A percentile compares a stretch with the other conserved stretches of the same genome.
Conservation (phyloP, 1,140 invertebrate species). For the Drosophila quadrilineata region DNA sequence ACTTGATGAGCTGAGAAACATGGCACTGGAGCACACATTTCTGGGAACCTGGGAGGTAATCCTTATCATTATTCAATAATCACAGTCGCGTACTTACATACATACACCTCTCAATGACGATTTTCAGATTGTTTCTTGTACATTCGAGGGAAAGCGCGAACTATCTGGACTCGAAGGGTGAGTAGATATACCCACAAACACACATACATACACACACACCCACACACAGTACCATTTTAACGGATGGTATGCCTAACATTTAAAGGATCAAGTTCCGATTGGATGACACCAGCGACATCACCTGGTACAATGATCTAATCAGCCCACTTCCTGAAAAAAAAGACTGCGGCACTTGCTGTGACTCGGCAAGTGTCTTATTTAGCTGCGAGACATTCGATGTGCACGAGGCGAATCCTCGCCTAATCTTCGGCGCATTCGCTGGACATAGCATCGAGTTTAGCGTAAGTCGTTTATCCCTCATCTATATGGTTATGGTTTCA, state of each 20-base stretch:
- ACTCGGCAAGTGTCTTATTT: constrained; percentile 83
- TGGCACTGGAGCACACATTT: constrained; percentile 67
- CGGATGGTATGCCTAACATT: no score
- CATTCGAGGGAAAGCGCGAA: constrained; percentile 68
- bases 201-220: neutral
- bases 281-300: constrained; percentile 86
- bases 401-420: constrained; percentile 78
- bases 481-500: no score
- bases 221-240: no score
- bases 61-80: neutral
- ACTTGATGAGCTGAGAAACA: no score
- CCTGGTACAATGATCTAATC: constrained; percentile 83
- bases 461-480: constrained; percentile 80
- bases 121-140: constrained; percentile 68
- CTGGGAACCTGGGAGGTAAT: constrained; percentile 77
- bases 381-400: constrained; percentile 87
- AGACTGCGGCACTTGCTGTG: constrained; percentile 65
- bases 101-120: no score
- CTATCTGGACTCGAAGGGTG: constrained; percentile 71
- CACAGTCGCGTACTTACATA: neutral
- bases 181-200: neutral
- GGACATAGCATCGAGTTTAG: constrained; percentile 87
- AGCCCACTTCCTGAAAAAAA: constrained; percentile 82
- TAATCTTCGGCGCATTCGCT: constrained; percentile 85
- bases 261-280: constrained; percentile 86